Evolutionary conservation across 2,888 invertebrate species (phyloP).

Genomic region (Micoletzkya japonica): DNA sequence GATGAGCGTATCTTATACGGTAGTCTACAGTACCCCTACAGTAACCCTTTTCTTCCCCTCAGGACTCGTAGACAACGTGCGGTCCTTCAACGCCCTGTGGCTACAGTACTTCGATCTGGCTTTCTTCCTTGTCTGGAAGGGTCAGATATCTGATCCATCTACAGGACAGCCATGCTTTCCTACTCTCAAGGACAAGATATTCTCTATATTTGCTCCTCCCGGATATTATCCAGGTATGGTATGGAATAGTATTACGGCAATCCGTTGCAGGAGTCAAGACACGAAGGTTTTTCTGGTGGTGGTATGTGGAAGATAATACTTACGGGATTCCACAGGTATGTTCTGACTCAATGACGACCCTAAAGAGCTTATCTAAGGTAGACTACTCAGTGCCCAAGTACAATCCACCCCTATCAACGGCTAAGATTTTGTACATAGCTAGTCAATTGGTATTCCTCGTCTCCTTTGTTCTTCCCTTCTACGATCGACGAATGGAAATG

Average conservation of each 20-base stretch:
- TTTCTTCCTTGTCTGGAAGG: conserved; percentile 72
- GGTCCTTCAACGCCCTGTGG: conserved; percentile 43
- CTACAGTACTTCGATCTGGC: conserved; percentile 72
- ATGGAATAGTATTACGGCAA: neutral
- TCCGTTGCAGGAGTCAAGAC: conserved; percentile 62
- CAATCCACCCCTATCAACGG: neutral
- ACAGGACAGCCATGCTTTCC: conserved; percentile 55
- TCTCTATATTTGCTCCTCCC: conserved; percentile 79
- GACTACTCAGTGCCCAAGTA: conserved; percentile 19
- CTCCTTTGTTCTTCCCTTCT: conserved; percentile 12
- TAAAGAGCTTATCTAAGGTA: conserved; percentile 1
- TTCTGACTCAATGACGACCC: neutral
- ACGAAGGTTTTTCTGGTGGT: conserved; percentile 64
- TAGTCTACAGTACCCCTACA: neutral
- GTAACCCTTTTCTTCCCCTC: conserved; percentile 69
- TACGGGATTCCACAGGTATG: conserved; percentile 78
- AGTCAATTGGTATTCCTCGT: conserved; percentile 13
- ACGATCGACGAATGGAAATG: conserved; percentile 25
- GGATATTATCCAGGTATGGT: conserved; percentile 77
- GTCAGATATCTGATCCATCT: conserved; percentile 71
- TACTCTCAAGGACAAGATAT: conserved; percentile 67
- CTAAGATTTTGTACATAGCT: conserved; percentile 10
- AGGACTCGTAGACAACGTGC: conserved; percentile 67
- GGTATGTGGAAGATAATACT: conserved; percentile 75
- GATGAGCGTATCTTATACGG: conserved; percentile 78